Conservation (phyloP, 2,797 vertebrate species). For the Podargus strigoides region DNA sequence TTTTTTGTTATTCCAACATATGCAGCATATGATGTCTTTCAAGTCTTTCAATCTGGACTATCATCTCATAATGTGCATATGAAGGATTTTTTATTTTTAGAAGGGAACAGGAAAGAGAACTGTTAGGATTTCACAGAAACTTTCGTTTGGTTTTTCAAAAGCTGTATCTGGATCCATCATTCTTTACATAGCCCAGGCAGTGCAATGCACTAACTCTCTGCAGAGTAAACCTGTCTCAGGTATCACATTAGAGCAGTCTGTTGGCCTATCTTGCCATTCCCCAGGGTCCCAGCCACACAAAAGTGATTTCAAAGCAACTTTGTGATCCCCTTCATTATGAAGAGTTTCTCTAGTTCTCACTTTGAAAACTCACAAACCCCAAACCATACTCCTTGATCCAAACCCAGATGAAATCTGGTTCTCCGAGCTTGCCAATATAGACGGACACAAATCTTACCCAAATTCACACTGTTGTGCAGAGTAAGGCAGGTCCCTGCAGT, state of each 20-base stretch:
- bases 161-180: accelerated
- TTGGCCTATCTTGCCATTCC: background rate
- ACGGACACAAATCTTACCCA: background rate
- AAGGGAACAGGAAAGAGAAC: background rate
- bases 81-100: background rate
- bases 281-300: background rate
- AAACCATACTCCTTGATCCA: background rate
- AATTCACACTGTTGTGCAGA: background rate
- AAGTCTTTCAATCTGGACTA: background rate
- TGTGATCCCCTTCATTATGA: background rate
- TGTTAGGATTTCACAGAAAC: background rate
- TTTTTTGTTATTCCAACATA: background rate
- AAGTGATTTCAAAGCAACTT: background rate
- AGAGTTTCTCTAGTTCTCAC: background rate
- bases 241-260: accelerated
- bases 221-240: background rate
- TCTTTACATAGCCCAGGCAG: background rate
- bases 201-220: background rate
- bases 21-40: background rate
- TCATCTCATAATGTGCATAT: accelerated
- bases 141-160: background rate
- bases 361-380: background rate
- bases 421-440: background rate
- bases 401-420: background rate
- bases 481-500: background rate